Base-by-base conservation (phyloP, 2,797 vertebrate species). In the Anabacerthia variegaticeps region DNA sequence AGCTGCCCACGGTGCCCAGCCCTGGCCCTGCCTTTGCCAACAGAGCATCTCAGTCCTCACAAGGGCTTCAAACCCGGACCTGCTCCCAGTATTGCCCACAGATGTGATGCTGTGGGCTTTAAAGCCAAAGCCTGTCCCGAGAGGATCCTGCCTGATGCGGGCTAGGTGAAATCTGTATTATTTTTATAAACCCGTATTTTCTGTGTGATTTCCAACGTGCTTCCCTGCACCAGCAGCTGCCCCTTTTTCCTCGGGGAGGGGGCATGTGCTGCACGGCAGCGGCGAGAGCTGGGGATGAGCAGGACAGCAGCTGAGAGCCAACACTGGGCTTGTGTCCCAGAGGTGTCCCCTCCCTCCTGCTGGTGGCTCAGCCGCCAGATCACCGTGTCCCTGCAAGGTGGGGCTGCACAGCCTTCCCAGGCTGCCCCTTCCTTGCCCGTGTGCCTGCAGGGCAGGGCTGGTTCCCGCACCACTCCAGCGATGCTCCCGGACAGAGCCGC, bases 331-430 rank as follows among this genome's bases (percentile, higher is more conserved):
- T 6, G 10, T 63, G 62, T 30, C 30, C 69, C 61, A 21, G 78
- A 4, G 3, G 2, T 2, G 19, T 61, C 56, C 49, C 30, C 4
- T 43, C 28, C 11, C 30, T 92, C 39, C 32, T 4, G 30, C 17
- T 7, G 22, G 27, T 26, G 71, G 12, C 74, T 39, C 27, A 15
- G 55, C 71, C 28, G n/a, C 58, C 63, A 18, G 55, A 10, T 4
- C 19, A 4, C 1, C 34, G 2, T 7, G 15, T 4, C 0, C 6
- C 3, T 4, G 13, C 9, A 7, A 10, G 51, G 55, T 2, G 19
- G 55, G 44, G 71, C 55, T 3, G 30, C 58, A 23, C n/a, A 61
- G 28, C 37, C 21, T 36, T 2, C 48, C 23, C 3, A 7, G 48
- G 43, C 54, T 23, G 37, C 46, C 22, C 22, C 19, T 44, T 21